phyloP scores from a whole-genome alignment of 2,113 vertebrate genomes.

The Sus scrofa region T2T-Sscrofa CM000829.6:64917001-64917500 shows the following conservation, averaged over 20 bases:
- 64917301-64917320: not conserved
- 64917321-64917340: not conserved
- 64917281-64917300: not conserved
- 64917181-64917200: not conserved
- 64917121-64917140: not conserved
- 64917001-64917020: not conserved
- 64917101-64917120: not conserved
- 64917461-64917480: not conserved
- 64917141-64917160: not conserved
- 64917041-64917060: not conserved
- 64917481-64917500: conserved; percentile 31
- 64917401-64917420: not conserved
- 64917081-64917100: not conserved
- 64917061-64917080: not conserved
- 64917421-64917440: not conserved
- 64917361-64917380: not conserved
- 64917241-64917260: no score
- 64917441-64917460: not conserved
- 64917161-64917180: not conserved
- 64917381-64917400: not conserved
- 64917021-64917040: not conserved
- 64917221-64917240: conserved; percentile 17
- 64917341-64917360: not conserved
- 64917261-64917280: not conserved
- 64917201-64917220: not conserved